phyloP scores from a whole-genome alignment of 1,140 invertebrate genomes.

The Zaprionus ornatus region DNA sequence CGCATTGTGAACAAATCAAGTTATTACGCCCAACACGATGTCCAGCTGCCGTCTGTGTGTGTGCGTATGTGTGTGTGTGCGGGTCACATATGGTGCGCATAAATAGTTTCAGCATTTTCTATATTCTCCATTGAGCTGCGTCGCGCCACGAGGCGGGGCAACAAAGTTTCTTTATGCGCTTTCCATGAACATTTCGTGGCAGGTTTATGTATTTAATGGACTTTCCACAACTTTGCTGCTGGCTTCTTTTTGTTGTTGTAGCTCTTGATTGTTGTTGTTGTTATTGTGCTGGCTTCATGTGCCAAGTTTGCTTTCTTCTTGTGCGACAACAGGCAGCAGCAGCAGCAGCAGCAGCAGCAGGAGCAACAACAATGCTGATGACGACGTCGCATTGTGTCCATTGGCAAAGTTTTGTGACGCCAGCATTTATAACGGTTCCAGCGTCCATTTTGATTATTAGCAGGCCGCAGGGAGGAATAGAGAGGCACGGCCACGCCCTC shows the following conservation, averaged over 20 bases:
- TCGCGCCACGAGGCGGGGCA: slow-evolving; percentile 36
- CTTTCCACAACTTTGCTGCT: slow-evolving; percentile 70
- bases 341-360: slow-evolving; percentile 3
- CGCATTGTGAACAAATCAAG: slow-evolving; percentile 76
- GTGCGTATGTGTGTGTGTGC: slow-evolving; percentile 25
- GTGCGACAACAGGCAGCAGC: slow-evolving; percentile 20
- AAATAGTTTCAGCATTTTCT: slow-evolving; percentile 66
- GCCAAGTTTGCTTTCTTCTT: slow-evolving; percentile 33
- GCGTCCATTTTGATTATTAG: slow-evolving; percentile 79
- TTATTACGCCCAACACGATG: slow-evolving; percentile 65
- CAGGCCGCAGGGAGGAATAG: slow-evolving; percentile 11
- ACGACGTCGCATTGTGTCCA: slow-evolving; percentile 68
- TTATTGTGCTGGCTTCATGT: slow-evolving; percentile 26
- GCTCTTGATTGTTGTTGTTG: slow-evolving; percentile 5
- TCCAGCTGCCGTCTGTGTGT: slow-evolving; percentile 8
- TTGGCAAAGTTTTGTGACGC: slow-evolving; percentile 76
- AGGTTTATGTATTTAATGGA: slow-evolving; percentile 83
- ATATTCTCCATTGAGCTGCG: slow-evolving; percentile 64
- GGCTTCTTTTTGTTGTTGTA: slow-evolving; percentile 10
- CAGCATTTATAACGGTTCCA: slow-evolving; percentile 68
- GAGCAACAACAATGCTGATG: slow-evolving; percentile 15
- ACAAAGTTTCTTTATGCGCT: slow-evolving; percentile 81
- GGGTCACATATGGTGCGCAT: slow-evolving; percentile 78
- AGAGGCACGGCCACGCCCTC: not conserved
- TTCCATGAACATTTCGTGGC: slow-evolving; percentile 82